Conservation (phyloP, 92 coral and sea anemone species). For the Epizoanthus stellaris region DNA sequence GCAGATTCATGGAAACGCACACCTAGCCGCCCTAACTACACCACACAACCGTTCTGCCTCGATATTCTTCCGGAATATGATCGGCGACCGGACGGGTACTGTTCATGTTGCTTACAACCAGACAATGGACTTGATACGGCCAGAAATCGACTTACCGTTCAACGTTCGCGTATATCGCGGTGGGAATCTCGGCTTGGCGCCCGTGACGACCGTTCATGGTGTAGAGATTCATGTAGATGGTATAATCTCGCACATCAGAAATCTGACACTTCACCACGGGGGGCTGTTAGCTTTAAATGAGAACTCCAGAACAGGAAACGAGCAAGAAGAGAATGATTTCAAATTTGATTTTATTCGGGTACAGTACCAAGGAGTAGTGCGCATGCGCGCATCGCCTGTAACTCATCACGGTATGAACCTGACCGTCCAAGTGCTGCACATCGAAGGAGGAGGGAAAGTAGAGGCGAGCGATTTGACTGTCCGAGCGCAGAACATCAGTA, state of each 20-base stretch:
- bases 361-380: slow-evolving; percentile 67
- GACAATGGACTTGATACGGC: slow-evolving; percentile 65
- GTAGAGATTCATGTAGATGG: slow-evolving; percentile 63
- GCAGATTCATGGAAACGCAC: slow-evolving; percentile 72
- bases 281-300: slow-evolving; percentile 69
- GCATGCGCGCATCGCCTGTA: slow-evolving; percentile 67
- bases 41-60: slow-evolving; percentile 69
- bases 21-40: slow-evolving; percentile 59
- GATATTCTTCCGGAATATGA: slow-evolving; percentile 73
- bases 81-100: slow-evolving; percentile 77
- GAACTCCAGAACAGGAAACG: slow-evolving; percentile 73
- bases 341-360: slow-evolving; percentile 62
- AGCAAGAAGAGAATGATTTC: slow-evolving; percentile 66
- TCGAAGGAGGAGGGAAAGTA: slow-evolving; percentile 81
- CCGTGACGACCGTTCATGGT: slow-evolving; percentile 71
- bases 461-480: slow-evolving; percentile 63
- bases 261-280: slow-evolving; percentile 69
- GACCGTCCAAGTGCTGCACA: slow-evolving; percentile 58
- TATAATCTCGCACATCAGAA: slow-evolving; percentile 61
- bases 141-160: slow-evolving; percentile 72
- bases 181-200: slow-evolving; percentile 73
- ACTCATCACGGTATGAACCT: slow-evolving; percentile 74
- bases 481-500: slow-evolving; percentile 58
- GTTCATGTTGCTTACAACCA: slow-evolving; percentile 68
- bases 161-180: slow-evolving; percentile 74